Conservation (phyloP, 2,888 invertebrate species). For the Timema cristinae region DNA sequence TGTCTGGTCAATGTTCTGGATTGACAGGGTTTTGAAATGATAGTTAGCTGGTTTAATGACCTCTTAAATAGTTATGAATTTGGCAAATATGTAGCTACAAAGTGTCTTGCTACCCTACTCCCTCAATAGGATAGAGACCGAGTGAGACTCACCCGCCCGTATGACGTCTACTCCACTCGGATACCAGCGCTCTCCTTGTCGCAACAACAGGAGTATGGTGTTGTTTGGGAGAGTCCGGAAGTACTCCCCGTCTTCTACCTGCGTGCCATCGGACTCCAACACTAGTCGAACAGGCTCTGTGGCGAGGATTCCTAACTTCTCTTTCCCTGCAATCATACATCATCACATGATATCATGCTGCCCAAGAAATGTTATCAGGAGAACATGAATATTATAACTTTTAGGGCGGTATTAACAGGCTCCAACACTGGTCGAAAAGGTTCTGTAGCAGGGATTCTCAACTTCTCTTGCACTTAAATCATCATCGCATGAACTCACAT, state of each 20-base stretch:
- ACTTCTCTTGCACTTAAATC: no score
- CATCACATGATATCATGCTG: constrained; percentile 1
- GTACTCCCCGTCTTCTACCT: constrained; percentile 95
- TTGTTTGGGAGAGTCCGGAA: constrained; percentile 91
- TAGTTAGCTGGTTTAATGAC: no score
- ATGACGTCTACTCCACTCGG: constrained; percentile 93
- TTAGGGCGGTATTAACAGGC: no score
- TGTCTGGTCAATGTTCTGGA: no score
- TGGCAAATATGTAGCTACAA: no score
- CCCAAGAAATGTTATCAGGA: background rate
- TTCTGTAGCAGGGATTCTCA: no score
- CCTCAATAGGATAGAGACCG: background rate
- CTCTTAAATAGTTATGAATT: no score
- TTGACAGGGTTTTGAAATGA: no score
- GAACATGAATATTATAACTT: background rate
- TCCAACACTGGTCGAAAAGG: no score
- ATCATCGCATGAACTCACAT: no score
- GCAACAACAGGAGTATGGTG: constrained; percentile 81
- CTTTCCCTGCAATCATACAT: constrained; percentile 61
- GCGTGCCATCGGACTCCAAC: constrained; percentile 92
- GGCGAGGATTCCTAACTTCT: constrained; percentile 82
- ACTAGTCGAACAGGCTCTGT: constrained; percentile 86
- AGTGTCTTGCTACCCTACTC: no score
- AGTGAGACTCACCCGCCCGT: constrained; percentile 70
- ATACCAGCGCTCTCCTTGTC: constrained; percentile 89